Base-by-base conservation (phyloP, 2,113 vertebrate genomes). In the Microcebus murinus region DNA sequence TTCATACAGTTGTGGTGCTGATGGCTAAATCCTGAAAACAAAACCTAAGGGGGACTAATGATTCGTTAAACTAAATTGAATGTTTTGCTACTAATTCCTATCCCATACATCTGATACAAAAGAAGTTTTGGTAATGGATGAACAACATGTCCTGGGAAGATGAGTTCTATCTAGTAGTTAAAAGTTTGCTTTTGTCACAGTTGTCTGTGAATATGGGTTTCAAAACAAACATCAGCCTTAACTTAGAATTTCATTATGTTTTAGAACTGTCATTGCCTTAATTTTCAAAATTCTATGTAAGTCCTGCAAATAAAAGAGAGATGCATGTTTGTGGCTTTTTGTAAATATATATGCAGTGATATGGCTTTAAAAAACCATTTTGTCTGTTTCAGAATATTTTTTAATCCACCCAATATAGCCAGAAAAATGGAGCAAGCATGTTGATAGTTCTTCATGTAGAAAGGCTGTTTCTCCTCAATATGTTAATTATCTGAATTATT, bases 181-280 rank as follows among this genome's bases (percentile, higher is more conserved):
- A 87, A 73, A 93, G 57, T 74, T 95, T 87, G 82, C 84, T 94
- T 85, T 61, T 90, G 86, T 92, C 70, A 84, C 83, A 96, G 50
- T 84, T 93, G 86, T 92, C 93, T 96, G 39, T 76, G 68, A 94
- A 74, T 94, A 6, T 97, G 95, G 48, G 77, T 97, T 96, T 94
- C 92, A 87, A 88, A 97, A 92, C n/a, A 95, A 93, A 95, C 87
- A 84, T 96, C 97, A 97, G 95, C 96, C 97, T 97, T 97, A 97
- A 97, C 94, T 96, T 98, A 97, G 90, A 83, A 97, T 96, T 96
- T 96, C 90, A 71, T 92, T 94, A 74, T 94, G 91, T 96, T 93
- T 96, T 97, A 95, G 95, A 95, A 52, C 95, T 8, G 23, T 98
- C 91, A 94, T 90, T 94, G 98, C 97, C 97, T 98, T 98, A 98